Evolutionary conservation across 2,797 vertebrate genomes (phyloP), one percentile per base, ranked within the genome.

Genomic region (Mus caroli): DNA sequence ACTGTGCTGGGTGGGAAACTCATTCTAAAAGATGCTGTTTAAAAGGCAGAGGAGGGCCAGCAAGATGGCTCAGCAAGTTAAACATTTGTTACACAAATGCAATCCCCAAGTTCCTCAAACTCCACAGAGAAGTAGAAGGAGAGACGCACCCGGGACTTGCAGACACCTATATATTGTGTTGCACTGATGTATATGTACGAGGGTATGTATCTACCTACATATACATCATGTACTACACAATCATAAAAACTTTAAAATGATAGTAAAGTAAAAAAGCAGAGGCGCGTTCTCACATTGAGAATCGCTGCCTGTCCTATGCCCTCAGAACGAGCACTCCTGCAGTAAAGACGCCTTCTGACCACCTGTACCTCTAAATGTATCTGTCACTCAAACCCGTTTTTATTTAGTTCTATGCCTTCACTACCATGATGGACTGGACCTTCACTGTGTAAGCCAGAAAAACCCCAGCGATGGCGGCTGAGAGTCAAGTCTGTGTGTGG

Each of bases 361-460:
- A 71, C 34, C 19, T 17, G 0, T 17, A 19, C 34, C 17, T 14
- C 34, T 37, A 71, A 71, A 71, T 9, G 34, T 71, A 71, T 71
- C 34, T n/a, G 67, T 19, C 15, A 3, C 67, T n/a, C 17, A 20
- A 71, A 37, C 67, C 67, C 67, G 3, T n/a, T 71, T 69, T n/a
- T 69, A 69, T 20, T 69, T 71, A 71, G 67, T 71, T 3, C 34
- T 71, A 37, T n/a, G 67, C 7, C 67, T 71, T 71, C 17, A n/a
- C 67, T n/a, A 37, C 67, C 0, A 1, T 0, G 3, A n/a, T 37
- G 7, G 67, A 71, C 15, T 19, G 7, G 34, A n/a, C 8, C 34
- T 19, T 71, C 34, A 71, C 31, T 20, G 34, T 37, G 7, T 19
- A n/a, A n/a, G 34, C 17, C 67, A 19, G 15, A 9, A 37, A 69